phyloP scores from a whole-genome alignment of 2,113 vertebrate species.

The Siniperca knerii region DNA sequence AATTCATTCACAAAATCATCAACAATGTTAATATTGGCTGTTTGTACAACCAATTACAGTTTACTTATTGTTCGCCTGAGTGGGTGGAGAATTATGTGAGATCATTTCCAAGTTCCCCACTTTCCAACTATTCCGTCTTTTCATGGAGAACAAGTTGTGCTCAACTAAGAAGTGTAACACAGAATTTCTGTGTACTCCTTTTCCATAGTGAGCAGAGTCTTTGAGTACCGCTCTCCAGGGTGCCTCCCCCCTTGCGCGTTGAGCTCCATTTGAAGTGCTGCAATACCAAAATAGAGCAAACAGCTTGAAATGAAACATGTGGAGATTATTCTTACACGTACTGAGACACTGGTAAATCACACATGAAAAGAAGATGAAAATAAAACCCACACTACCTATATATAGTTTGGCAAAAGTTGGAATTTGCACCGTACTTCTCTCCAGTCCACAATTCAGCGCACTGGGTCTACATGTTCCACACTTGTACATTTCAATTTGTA shows the following conservation, averaged over 20 bases:
- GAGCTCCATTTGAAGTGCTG: conserved; percentile 74
- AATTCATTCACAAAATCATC: conserved; percentile 66
- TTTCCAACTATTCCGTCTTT: conserved; percentile 52
- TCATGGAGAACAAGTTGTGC: conserved; percentile 47
- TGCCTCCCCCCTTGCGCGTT: conserved; percentile 37
- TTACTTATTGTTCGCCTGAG: conserved; percentile 65
- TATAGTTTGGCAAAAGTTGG: conserved; percentile 52
- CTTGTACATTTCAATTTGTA: background rate
- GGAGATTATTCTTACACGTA: conserved; percentile 60
- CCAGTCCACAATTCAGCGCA: background rate
- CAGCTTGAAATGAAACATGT: conserved; percentile 65
- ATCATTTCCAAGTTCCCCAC: conserved; percentile 50
- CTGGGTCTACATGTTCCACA: conserved; percentile 12
- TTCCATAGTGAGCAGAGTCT: conserved; percentile 63
- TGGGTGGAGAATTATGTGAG: conserved; percentile 42
- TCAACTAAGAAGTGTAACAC: conserved; percentile 54
- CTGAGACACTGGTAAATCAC: conserved; percentile 50
- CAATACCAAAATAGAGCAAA: conserved; percentile 77
- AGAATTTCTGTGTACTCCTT: conserved; percentile 52
- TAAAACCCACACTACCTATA: conserved; percentile 42
- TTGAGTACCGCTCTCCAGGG: conserved; percentile 70
- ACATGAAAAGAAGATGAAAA: conserved; percentile 48
- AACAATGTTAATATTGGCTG: conserved; percentile 67
- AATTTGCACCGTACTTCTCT: conserved; percentile 18
- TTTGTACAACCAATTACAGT: conserved; percentile 62